Conservation (phyloP, 2,888 invertebrate genomes). For the Sarcophaga rosellei region DNA sequence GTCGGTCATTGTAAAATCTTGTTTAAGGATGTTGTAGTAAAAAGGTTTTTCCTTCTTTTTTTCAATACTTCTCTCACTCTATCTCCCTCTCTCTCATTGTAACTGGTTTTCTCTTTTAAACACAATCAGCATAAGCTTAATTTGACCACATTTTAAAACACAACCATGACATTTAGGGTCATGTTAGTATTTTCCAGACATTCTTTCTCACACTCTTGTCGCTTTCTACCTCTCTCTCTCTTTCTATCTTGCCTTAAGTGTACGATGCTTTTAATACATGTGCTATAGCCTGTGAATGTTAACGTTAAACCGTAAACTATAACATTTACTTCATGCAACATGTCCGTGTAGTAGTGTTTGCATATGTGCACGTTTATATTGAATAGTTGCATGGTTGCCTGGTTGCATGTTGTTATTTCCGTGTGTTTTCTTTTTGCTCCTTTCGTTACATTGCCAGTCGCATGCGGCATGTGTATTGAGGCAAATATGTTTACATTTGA, state of each 20-base stretch:
- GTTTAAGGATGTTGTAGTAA: conserved; percentile 4
- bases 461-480: not conserved
- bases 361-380: conserved; percentile 13
- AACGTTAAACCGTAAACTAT: not conserved
- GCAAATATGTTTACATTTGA: not conserved
- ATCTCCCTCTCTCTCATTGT: not conserved
- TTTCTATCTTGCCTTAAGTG: not conserved
- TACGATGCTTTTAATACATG: not conserved
- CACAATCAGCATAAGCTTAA: conserved; percentile 69
- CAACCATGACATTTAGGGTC: conserved; percentile 78
- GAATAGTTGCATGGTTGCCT: conserved; percentile 16
- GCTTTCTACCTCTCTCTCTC: not conserved
- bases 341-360: not conserved
- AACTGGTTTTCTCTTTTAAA: not conserved
- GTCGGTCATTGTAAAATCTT: conserved; percentile 32
- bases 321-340: not conserved
- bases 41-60: not conserved
- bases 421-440: conserved; percentile 46
- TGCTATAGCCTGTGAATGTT: not conserved
- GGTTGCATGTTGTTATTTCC: conserved; percentile 23
- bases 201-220: not conserved
- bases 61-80: not conserved
- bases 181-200: conserved; percentile 59
- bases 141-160: conserved; percentile 77
- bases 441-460: conserved; percentile 5